These are phyloP conservation scores for Ceriagrion tenellum DNA, from an alignment of 2,888 invertebrate species.

Conservation along the genomic window DNA sequence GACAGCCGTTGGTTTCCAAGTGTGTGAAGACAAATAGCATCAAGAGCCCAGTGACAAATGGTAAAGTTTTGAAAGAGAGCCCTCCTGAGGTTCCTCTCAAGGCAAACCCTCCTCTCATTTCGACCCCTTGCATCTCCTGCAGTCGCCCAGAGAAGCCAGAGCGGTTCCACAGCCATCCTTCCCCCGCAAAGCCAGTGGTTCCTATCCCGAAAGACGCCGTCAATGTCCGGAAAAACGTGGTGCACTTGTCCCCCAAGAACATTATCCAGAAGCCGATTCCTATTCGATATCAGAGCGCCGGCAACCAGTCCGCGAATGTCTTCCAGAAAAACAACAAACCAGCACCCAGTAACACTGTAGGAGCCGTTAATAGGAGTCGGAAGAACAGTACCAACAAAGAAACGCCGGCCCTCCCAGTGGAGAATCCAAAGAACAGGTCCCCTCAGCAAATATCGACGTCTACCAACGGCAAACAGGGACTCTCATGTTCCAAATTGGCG, in stretches of 20 bases:
- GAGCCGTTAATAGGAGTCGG: background rate
- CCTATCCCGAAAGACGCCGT: slow-evolving; percentile 45
- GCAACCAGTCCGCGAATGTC: slow-evolving; percentile 18
- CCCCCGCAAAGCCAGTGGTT: slow-evolving; percentile 69
- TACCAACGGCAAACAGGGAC: background rate
- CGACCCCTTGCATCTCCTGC: slow-evolving; percentile 84
- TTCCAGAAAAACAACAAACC: slow-evolving; percentile 40
- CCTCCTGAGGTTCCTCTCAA: slow-evolving; percentile 69
- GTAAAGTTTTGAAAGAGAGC: slow-evolving; percentile 44
- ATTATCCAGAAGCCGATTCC: slow-evolving; percentile 80
- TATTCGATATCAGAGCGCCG: slow-evolving; percentile 72
- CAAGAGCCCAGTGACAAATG: background rate
- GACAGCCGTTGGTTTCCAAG: background rate
- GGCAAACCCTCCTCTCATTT: slow-evolving; percentile 73
- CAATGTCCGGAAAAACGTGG: slow-evolving; percentile 70
- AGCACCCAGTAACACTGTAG: background rate
- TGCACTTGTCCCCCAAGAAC: slow-evolving; percentile 76
- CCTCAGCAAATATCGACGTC: background rate
- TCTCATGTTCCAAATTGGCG: background rate
- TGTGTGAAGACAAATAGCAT: background rate
- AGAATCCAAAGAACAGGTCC: background rate
- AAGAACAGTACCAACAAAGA: slow-evolving; percentile 26
- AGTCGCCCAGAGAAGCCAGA: slow-evolving; percentile 85
- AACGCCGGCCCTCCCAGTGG: background rate
- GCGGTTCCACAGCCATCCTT: slow-evolving; percentile 82